phyloP scores from a whole-genome alignment of 2,113 vertebrate species.

The Azemiops feae region DNA sequence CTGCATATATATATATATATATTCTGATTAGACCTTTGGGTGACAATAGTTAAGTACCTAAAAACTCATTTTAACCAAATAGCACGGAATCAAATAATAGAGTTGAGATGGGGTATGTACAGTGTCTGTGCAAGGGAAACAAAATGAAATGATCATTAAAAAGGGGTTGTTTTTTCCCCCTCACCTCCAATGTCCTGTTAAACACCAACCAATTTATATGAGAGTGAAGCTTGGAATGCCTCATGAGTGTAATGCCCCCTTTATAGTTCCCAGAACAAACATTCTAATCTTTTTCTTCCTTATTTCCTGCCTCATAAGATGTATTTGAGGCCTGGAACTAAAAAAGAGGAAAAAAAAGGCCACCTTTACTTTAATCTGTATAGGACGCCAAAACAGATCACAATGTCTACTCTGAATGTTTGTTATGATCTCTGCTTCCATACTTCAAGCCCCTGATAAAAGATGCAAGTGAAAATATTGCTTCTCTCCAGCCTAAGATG shows the following conservation, averaged over 20 bases:
- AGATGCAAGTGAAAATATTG: background rate
- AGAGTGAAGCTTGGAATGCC: constrained; percentile 70
- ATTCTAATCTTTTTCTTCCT: background rate
- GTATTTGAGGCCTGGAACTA: background rate
- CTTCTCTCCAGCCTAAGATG: background rate
- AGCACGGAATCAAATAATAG: constrained; percentile 62
- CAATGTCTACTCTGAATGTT: background rate
- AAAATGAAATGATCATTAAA: constrained; percentile 56
- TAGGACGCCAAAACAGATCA: background rate
- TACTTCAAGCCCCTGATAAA: background rate
- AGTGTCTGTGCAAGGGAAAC: constrained; percentile 4
- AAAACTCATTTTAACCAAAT: constrained; percentile 60
- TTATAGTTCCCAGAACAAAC: background rate
- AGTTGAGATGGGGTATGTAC: constrained; percentile 23
- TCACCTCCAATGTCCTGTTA: constrained; percentile 67
- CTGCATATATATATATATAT: background rate
- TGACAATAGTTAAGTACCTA: constrained; percentile 55
- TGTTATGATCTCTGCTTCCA: background rate
- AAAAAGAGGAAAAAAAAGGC: background rate
- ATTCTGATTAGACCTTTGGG: constrained; percentile 59
- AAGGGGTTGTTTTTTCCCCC: constrained; percentile 55
- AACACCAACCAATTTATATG: constrained; percentile 62
- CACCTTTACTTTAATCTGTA: background rate
- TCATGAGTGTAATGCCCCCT: constrained; percentile 43
- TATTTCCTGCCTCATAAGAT: background rate